Evolutionary conservation across 2,888 invertebrate genomes (phyloP).

Genomic region (Ptilodon capucinus): DNA sequence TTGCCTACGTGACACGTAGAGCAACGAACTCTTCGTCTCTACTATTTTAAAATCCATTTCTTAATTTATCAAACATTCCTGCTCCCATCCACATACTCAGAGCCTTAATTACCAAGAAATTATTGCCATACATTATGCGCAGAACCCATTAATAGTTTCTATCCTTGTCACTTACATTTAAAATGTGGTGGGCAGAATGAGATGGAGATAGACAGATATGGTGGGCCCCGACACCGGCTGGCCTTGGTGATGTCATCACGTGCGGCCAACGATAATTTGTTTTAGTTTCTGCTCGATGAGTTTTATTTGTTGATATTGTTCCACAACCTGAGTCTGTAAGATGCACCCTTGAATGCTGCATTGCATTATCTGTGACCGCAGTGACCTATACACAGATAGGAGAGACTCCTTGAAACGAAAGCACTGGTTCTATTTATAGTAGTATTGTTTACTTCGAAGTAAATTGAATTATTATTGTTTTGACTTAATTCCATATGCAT

Average conservation of each 20-base stretch:
- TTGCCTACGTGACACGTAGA: too few relatives aligned
- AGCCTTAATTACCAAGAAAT: constrained; percentile 35
- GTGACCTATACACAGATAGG: constrained; percentile 6
- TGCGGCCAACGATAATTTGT: constrained; percentile 49
- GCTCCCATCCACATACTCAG: constrained; percentile 21
- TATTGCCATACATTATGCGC: constrained; percentile 17
- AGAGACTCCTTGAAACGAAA: not conserved
- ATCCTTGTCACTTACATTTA: constrained; percentile 14
- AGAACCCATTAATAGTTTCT: not conserved
- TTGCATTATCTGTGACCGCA: constrained; percentile 12
- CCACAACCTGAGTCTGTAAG: constrained; percentile 6
- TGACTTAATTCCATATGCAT: too few relatives aligned
- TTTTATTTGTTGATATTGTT: constrained; percentile 34
- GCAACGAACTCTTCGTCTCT: not conserved
- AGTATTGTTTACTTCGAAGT: too few relatives aligned
- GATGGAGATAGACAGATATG: constrained; percentile 27
- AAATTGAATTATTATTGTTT: too few relatives aligned
- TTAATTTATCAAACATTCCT: constrained; percentile 12
- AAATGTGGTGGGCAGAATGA: constrained; percentile 11
- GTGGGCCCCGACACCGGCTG: constrained; percentile 49
- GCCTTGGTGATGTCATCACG: constrained; percentile 75
- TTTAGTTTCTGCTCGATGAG: constrained; percentile 40
- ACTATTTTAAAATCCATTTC: not conserved
- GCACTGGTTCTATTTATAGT: not conserved
- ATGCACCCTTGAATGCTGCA: constrained; percentile 11